Conservation (phyloP, 2,113 vertebrate species). For the Syngnathus typhle region DNA sequence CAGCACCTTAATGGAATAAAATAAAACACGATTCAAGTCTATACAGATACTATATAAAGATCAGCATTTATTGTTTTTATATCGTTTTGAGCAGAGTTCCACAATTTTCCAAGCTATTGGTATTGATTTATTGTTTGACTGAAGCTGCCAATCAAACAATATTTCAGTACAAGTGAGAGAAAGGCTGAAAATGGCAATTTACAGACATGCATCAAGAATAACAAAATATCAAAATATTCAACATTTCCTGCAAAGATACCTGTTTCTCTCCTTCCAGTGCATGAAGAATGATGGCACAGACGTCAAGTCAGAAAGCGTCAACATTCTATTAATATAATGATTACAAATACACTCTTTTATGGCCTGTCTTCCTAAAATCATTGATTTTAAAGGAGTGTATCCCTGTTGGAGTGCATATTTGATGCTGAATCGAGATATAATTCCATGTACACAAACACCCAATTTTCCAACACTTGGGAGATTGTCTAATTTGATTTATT, state of each 20-base stretch:
- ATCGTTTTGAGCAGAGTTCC: too few relatives aligned
- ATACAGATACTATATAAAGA: background rate
- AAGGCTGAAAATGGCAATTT: too few relatives aligned
- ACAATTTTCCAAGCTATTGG: too few relatives aligned
- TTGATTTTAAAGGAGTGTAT: conserved; percentile 15
- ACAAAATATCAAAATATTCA: conserved; percentile 45
- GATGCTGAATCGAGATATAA: conserved; percentile 12
- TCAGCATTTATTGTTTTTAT: background rate
- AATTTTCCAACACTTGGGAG: conserved; percentile 34
- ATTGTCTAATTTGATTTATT: conserved; percentile 63
- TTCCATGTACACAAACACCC: conserved; percentile 1
- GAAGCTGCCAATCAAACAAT: background rate
- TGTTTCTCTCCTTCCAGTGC: conserved; percentile 16
- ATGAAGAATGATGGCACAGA: conserved; percentile 26
- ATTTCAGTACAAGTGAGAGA: background rate
- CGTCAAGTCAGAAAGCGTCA: conserved; percentile 33
- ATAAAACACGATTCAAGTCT: background rate
- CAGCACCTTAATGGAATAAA: background rate
- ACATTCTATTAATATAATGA: conserved; percentile 49
- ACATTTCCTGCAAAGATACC: conserved; percentile 23
- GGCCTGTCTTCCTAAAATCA: conserved; percentile 5
- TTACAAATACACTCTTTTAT: conserved; percentile 21
- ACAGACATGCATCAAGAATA: conserved; percentile 10
- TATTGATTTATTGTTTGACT: background rate
- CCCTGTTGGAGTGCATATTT: background rate